phyloP scores from a whole-genome alignment of 2,888 invertebrate species.

The Heliconius erato region DNA sequence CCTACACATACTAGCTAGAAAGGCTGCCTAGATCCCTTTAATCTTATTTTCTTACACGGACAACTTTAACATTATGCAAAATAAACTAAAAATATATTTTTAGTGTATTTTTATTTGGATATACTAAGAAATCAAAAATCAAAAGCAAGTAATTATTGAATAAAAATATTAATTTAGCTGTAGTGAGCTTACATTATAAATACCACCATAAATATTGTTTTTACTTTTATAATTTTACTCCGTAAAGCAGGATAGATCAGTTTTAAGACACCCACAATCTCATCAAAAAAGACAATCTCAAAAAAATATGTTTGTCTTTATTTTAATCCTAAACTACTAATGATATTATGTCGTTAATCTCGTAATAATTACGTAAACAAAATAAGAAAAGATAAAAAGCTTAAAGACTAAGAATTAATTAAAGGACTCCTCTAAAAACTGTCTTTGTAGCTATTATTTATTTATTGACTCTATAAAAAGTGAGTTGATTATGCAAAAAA shows the following conservation, averaged over 20 bases:
- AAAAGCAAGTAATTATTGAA: neutral
- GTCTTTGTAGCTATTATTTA: constrained; percentile 5
- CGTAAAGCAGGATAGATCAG: no score
- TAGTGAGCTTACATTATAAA: neutral
- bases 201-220: no score
- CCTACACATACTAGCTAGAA: constrained; percentile 35
- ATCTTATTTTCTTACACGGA: constrained; percentile 42
- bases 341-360: neutral
- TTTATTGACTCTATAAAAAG: neutral
- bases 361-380: constrained; percentile 9
- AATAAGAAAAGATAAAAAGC: neutral
- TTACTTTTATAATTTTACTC: no score
- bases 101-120: neutral
- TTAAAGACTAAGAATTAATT: constrained; percentile 17
- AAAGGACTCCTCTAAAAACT: neutral
- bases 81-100: neutral
- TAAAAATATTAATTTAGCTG: neutral
- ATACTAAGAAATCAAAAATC: no score
- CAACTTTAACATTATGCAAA: constrained; percentile 30
- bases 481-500: no score
- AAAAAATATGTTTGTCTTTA: no score
- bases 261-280: no score
- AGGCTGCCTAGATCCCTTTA: constrained; percentile 42
- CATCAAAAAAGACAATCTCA: no score
- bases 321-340: no score